Base-by-base conservation (phyloP, 1,140 invertebrate genomes). In the Hyles euphorbiae region DNA sequence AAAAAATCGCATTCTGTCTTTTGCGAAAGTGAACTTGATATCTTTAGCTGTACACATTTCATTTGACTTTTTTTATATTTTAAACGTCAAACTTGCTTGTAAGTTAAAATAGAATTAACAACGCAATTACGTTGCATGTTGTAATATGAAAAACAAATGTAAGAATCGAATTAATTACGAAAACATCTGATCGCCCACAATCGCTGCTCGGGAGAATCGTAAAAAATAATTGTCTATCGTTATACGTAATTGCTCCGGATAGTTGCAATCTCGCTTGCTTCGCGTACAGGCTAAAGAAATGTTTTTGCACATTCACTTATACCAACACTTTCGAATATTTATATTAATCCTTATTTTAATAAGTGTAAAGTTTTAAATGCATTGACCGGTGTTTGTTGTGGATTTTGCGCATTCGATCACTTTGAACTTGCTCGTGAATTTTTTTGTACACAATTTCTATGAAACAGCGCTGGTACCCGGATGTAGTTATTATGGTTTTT, bases 401-500 rank as follows among this genome's bases (percentile, higher is more conserved):
- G 34, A 22, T 44, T 52, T 32, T 32, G 48, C 48, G 22, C 11
- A 48, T 22, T 32, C 48, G 48, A 50, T 50, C 12, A 33, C 48
- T 50, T 50, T 50, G 48, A 50, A 50, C 48, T 50, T 53, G 51
- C 51, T 47, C 43, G 22, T 33, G 11, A 51, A 32, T 9, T 63
- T 61, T 65, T 66, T 60, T 60, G 46, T 55, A 34, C 60, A 46
- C 48, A 60, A 51, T 54, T 57, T n/a, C 11, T 57, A 62, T 59
- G 65, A 67, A 63, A 67, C 60, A 60, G 11, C 46, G n/a, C n/a
- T 32, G 40, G 54, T 46, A 63, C 54, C 55, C 63, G 63, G 58
- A 65, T 65, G 50, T 61, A 48, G 22, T 48, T 11, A 6, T 48
- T 12, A 10, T 5, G 3, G 47, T 48, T 2, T 48, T n/a, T 5